A percentile compares a stretch with the other conserved stretches of the same genome.
These are phyloP conservation scores for Drosophila nr. perissopoda DNA, from an alignment of 2,888 invertebrate species.

Conservation along the genomic window DNA sequence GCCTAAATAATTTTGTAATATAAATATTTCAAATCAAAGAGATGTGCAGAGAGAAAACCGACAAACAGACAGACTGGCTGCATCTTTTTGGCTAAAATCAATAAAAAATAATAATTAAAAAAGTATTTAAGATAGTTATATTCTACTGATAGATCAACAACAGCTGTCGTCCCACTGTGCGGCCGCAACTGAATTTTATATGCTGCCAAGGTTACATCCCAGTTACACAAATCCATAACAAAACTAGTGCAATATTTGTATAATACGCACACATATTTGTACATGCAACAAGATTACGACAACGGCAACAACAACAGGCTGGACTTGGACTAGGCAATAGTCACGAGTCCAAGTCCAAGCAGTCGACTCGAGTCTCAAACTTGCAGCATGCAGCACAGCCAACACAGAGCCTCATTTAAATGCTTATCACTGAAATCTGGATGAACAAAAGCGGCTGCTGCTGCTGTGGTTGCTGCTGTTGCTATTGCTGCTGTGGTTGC, in stretches of 20 bases:
- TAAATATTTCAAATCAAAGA: neutral
- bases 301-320: slow-evolving; percentile 12
- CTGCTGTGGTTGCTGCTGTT: slow-evolving; percentile 44
- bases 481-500: slow-evolving; percentile 40
- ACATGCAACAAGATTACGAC: slow-evolving; percentile 52
- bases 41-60: too few relatives aligned
- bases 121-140: neutral
- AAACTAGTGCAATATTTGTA: slow-evolving; percentile 80
- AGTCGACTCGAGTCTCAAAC: slow-evolving; percentile 20
- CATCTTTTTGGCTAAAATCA: too few relatives aligned
- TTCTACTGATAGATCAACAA: neutral
- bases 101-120: neutral
- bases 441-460: slow-evolving; percentile 81
- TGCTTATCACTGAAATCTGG: slow-evolving; percentile 81
- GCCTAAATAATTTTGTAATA: accelerated
- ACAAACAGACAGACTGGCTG: neutral
- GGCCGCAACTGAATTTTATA: slow-evolving; percentile 44
- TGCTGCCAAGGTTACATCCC: slow-evolving; percentile 76
- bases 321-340: slow-evolving; percentile 33
- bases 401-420: slow-evolving; percentile 75
- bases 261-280: slow-evolving; percentile 71
- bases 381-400: slow-evolving; percentile 23
- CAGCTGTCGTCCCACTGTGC: slow-evolving; percentile 52
- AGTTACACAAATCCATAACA: slow-evolving; percentile 79
- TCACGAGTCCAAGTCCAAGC: slow-evolving; percentile 34